These are phyloP conservation scores for Drosophila flavopinicola DNA, from an alignment of 2,888 invertebrate genomes.

Conservation along the genomic window DNA sequence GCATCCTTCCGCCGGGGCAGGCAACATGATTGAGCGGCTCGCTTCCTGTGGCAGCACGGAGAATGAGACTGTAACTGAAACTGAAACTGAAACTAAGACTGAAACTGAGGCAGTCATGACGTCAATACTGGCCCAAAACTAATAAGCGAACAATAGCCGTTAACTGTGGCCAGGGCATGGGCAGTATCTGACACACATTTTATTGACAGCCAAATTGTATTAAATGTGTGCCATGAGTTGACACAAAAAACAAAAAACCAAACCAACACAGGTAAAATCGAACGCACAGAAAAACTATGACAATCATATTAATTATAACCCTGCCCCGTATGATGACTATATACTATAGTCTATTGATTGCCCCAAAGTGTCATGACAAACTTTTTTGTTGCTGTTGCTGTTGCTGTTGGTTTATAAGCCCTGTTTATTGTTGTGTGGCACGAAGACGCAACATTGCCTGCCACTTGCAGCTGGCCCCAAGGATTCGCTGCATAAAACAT, in stretches of 20 bases:
- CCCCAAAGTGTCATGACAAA: conserved; percentile 26
- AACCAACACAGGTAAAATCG: conserved; percentile 6
- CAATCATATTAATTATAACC: conserved; percentile 62
- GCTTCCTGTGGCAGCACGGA: conserved; percentile 35
- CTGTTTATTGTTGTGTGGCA: conserved; percentile 71
- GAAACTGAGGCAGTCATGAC: conserved; percentile 27
- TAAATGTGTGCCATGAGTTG: conserved; percentile 39
- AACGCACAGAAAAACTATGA: conserved; percentile 22
- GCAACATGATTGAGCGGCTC: conserved; percentile 36
- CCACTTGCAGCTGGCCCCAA: conserved; percentile 50
- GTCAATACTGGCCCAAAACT: conserved; percentile 45
- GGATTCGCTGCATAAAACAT: conserved; percentile 59
- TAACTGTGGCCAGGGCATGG: background rate
- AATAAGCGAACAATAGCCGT: conserved; percentile 44
- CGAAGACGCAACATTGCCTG: conserved; percentile 24
- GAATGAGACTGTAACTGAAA: conserved; percentile 20
- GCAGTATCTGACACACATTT: conserved; percentile 29
- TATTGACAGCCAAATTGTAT: conserved; percentile 28
- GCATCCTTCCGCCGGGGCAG: conserved; percentile 46
- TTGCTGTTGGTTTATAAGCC: conserved; percentile 55
- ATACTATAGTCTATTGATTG: conserved; percentile 7
- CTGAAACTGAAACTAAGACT: conserved; percentile 11
- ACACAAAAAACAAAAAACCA: conserved; percentile 11
- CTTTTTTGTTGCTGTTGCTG: conserved; percentile 11
- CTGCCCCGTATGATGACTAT: conserved; percentile 8